Base-by-base conservation (phyloP, 2,113 vertebrate species). In the Nothocercus nigrocapillus region DNA sequence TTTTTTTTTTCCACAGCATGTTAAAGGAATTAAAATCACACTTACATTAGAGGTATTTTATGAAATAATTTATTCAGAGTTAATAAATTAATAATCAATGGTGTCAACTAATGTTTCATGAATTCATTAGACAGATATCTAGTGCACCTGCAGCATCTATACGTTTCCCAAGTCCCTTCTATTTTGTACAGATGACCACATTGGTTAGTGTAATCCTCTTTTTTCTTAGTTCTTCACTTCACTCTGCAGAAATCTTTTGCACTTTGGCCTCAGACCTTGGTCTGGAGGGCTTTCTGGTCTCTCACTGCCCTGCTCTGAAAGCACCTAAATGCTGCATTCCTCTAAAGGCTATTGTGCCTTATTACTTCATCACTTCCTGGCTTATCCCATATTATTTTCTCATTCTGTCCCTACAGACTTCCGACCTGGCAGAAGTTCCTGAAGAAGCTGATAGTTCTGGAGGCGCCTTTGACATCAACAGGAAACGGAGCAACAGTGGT, bases 401-500 rank as follows among this genome's bases (percentile, higher is more conserved):
- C 17, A 73, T 77, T 92, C 63, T 97, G 58, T 95, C 62, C 76
- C 96, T 75, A 73, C 98, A 99, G 99, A 98, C 98, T 59, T 98
- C 98, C 75, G 99, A 99, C 93, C 97, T 99, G 78, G 98, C 98
- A 73, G 98, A 99, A 90, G 99, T 99, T 97, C 99, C 98, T 0
- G 99, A 99, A 95, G 99, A 99, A 96, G 97, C 95, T 3, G 96
- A 98, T 17, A 97, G 98, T 49, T 98, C 98, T 83, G 97, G 97
- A 97, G 98, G 98, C 21, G 96, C 96, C 28, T 97, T 97, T 45
- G 98, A 98, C 93, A 86, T 97, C 40, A 98, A 93, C 64, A 98
- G 99, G 95, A 98, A 98, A 85, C 98, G 98, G 95, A 99, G 99
- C 85, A 99, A 99, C 96, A 99, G 98, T 0, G 99, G 99, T 99